Conservation (phyloP, 2,797 vertebrate species). For the Hydrocynus forskahlii region DNA sequence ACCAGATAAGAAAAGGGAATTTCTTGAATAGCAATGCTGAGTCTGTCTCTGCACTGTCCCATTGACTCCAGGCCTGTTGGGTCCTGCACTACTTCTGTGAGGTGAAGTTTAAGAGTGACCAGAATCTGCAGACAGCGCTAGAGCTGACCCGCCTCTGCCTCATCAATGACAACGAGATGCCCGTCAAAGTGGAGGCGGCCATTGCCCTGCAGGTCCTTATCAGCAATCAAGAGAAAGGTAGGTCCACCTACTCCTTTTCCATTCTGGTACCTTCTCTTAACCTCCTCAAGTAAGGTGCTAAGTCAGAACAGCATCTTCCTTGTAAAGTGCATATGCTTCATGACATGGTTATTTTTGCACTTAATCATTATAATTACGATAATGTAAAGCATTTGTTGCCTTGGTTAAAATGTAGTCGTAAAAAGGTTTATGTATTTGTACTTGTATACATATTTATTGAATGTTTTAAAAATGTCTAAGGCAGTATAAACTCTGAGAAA, state of each 20-base stretch:
- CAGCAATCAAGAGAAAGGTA: slow-evolving; percentile 99
- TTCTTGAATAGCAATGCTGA: not conserved
- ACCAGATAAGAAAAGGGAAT: not conserved
- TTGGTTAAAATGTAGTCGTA: no score
- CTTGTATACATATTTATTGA: no score
- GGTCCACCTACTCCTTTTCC: no score
- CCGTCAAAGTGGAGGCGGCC: slow-evolving; percentile 97
- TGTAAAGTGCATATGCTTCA: no score
- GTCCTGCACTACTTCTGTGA: slow-evolving; percentile 99
- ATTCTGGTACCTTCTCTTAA: not conserved
- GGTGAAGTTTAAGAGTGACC: slow-evolving; percentile 98
- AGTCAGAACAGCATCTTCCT: no score
- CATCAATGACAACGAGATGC: slow-evolving; percentile 98
- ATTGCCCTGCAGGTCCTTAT: slow-evolving; percentile 98
- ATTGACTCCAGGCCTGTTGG: slow-evolving; percentile 89
- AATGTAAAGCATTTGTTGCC: no score
- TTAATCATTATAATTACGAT: no score
- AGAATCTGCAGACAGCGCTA: slow-evolving; percentile 95
- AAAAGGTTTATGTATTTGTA: no score
- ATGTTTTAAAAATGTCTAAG: no score
- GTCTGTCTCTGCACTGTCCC: not conserved
- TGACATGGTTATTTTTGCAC: no score
- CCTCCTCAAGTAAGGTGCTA: no score
- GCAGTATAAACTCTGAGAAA: no score
- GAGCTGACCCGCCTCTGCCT: slow-evolving; percentile 94